Evolutionary conservation across 2,113 vertebrate genomes (phyloP).

Genomic region (Seriola quinqueradiata): DNA sequence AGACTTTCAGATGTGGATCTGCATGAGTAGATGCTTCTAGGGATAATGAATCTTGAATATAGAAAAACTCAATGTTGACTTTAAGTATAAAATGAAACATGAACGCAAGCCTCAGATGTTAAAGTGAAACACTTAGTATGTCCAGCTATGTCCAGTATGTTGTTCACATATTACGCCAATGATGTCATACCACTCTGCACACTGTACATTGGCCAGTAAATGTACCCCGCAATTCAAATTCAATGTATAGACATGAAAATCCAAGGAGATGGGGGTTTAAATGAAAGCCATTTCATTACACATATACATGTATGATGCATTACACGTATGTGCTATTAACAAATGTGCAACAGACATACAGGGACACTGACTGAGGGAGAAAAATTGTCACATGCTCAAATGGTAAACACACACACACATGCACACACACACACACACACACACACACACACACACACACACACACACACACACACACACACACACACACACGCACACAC

Average conservation of each 20-base stretch:
- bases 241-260: background rate
- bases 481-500: background rate
- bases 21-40: no score
- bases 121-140: no score
- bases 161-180: no score
- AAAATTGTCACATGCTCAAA: constrained; percentile 12
- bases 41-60: background rate
- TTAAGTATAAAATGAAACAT: no score
- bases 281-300: constrained; percentile 33
- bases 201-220: constrained; percentile 41
- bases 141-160: no score
- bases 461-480: constrained; percentile 15
- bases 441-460: constrained; percentile 11
- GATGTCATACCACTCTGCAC: constrained; percentile 28
- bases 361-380: constrained; percentile 6
- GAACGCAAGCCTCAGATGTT: no score
- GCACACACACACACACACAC: constrained; percentile 15
- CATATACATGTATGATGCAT: constrained; percentile 19
- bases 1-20: background rate
- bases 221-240: constrained; percentile 9
- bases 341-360: constrained; percentile 15
- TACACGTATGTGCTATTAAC: constrained; percentile 24
- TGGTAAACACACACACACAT: constrained; percentile 7
- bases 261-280: background rate
- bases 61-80: background rate